Conservation (phyloP, 2,888 invertebrate species). For the Ellobium chinense region DNA sequence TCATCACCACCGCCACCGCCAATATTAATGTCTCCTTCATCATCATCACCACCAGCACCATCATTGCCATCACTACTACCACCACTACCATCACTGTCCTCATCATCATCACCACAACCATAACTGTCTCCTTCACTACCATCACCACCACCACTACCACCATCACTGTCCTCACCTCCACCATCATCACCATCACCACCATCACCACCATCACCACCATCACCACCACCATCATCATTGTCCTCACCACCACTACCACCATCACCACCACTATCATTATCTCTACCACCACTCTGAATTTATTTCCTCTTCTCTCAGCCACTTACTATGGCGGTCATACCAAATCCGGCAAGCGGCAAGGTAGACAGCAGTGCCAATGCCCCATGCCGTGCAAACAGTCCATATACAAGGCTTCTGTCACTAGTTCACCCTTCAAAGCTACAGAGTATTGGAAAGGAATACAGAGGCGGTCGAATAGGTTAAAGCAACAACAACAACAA, state of each 20-base stretch:
- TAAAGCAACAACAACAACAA: no score
- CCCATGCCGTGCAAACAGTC: conserved; percentile 50
- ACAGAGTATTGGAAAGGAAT: conserved; percentile 32
- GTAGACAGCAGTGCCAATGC: conserved; percentile 39
- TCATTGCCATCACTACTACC: not conserved
- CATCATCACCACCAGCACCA: not conserved
- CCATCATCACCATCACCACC: no score
- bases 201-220: not conserved
- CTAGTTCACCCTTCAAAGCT: conserved; percentile 45
- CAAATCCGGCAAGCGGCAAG: not conserved
- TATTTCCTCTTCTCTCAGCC: conserved; percentile 5
- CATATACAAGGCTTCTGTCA: conserved; percentile 47
- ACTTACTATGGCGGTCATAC: conserved; percentile 41
- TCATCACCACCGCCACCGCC: no score
- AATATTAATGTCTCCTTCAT: not conserved
- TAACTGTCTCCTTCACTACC: not conserved
- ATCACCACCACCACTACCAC: no score
- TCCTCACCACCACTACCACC: no score
- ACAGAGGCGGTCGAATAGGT: not conserved
- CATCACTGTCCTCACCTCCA: no score
- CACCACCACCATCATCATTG: no score
- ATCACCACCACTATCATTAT: not conserved
- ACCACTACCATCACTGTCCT: not conserved
- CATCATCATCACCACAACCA: not conserved
- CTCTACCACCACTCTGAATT: not conserved